Evolutionary conservation across 2,113 vertebrate species (phyloP), one percentile per base, ranked within the genome.

Genomic region (Rhinolophus sinicus): DNA sequence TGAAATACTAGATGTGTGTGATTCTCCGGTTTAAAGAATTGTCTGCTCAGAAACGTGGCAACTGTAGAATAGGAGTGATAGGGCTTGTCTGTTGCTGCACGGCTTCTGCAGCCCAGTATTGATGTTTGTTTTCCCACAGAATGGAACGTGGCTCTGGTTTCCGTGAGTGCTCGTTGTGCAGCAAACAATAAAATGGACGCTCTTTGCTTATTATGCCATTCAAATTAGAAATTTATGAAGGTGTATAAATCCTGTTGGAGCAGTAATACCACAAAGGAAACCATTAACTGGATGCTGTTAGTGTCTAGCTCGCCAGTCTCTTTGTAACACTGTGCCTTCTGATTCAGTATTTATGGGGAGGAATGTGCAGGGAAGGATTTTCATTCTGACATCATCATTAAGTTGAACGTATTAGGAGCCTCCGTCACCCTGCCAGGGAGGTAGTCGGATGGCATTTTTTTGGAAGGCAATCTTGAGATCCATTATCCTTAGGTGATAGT

Each of bases 321-420:
- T 95, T 97, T 86, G 89, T 97, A 86, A 94, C 77, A 30, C 47
- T 80, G 21, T 80, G 70, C 67, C 90, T 97, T 97, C 96, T 93
- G 28, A 69, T 94, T 75, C 24, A 50, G 0, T 97, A 93, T 97
- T 98, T 96, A 83, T 89, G 85, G 67, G 80, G 73, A 0, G 73
- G 89, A 95, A 96, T 78, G 64, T 75, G 26, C 67, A n/a, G 62
- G 93, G 94, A 70, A 88, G 84, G 97, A 30, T 97, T 97, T 97
- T 97, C 84, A 85, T 87, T 92, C 60, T 90, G 78, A 89, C 47
- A 12, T 95, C 77, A 89, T 97, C 96, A 94, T 98, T 98, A 97
- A 78, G 67, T 95, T 91, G 16, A 73, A 93, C 80, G 44, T 93
- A 54, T 93, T 24, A 87, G 70, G 40, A 92, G 93, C 93, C 91